These are phyloP conservation scores for Pheucticus melanocephalus DNA, from an alignment of 2,113 vertebrate species.

Conservation along the genomic window DNA sequence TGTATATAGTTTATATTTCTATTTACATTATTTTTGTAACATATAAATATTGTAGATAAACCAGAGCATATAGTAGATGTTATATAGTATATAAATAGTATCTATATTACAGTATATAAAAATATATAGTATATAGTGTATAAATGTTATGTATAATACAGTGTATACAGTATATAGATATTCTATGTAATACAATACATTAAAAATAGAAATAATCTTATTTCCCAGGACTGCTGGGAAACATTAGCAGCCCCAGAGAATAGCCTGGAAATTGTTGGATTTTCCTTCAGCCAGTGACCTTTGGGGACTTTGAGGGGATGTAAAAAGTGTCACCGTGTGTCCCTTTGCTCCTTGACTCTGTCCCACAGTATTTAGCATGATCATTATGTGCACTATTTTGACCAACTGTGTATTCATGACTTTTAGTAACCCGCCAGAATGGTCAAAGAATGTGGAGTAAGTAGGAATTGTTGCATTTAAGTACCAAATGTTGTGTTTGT, in stretches of 20 bases:
- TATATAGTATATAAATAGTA: neutral
- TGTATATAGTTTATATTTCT: no score
- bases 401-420: constrained; percentile 99
- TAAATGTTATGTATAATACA: neutral
- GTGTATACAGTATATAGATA: neutral
- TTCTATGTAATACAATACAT: neutral
- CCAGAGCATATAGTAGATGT: neutral
- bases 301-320: neutral
- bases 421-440: constrained; percentile 97
- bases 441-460: constrained; percentile 99
- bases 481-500: constrained; percentile 26
- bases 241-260: no score
- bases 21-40: no score
- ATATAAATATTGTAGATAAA: neutral
- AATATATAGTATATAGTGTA: no score
- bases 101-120: neutral
- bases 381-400: constrained; percentile 99
- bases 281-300: neutral
- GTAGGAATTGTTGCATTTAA: constrained; percentile 32
- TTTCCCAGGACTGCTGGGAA: neutral
- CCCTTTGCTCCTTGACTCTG: constrained; percentile 74
- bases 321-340: neutral
- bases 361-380: constrained; percentile 97
- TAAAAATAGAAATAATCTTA: neutral
- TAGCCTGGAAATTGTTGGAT: accelerated